These are phyloP conservation scores for Rafetus swinhoei DNA, from an alignment of 2,113 vertebrate species.

Conservation along the genomic window DNA sequence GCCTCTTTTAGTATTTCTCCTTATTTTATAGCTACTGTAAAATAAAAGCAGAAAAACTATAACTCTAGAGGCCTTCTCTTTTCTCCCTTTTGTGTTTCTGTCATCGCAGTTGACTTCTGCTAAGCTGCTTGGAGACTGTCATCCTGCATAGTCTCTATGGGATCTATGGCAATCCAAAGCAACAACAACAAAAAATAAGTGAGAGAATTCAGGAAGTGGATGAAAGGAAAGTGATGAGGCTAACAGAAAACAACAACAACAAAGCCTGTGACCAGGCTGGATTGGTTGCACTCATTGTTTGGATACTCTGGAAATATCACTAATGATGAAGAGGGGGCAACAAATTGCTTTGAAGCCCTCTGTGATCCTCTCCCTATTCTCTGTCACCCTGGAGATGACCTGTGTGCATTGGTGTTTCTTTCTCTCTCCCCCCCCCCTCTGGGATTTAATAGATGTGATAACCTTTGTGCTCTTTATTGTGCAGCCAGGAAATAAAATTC, in stretches of 20 bases:
- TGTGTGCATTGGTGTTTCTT: slow-evolving; percentile 15
- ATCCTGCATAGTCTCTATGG: slow-evolving; percentile 7
- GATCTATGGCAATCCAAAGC: slow-evolving; percentile 36
- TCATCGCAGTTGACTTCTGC: slow-evolving; percentile 19
- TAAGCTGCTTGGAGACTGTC: slow-evolving; percentile 35
- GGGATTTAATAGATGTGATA: slow-evolving; percentile 39
- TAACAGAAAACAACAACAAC: slow-evolving; percentile 10
- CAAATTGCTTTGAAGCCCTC: slow-evolving; percentile 59
- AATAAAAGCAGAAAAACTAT: slow-evolving; percentile 41
- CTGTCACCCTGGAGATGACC: slow-evolving; percentile 44
- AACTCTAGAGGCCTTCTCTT: slow-evolving; percentile 41
- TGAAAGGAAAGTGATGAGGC: slow-evolving; percentile 20
- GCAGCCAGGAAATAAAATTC: slow-evolving; percentile 62
- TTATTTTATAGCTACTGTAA: slow-evolving; percentile 32
- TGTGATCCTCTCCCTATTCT: slow-evolving; percentile 48
- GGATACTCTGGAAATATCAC: slow-evolving; percentile 34
- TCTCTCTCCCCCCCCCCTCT: not conserved
- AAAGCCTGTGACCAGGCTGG: not conserved
- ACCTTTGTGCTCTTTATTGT: slow-evolving; percentile 61
- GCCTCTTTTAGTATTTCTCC: slow-evolving; percentile 18
- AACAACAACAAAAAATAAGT: slow-evolving; percentile 20
- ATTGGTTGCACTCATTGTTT: not conserved
- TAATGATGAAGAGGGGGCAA: slow-evolving; percentile 36
- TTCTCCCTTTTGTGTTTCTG: slow-evolving; percentile 21
- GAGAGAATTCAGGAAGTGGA: not conserved